These are phyloP conservation scores for Himalopsyche kuldschensis DNA, from an alignment of 2,888 invertebrate genomes.

Conservation along the genomic window DNA sequence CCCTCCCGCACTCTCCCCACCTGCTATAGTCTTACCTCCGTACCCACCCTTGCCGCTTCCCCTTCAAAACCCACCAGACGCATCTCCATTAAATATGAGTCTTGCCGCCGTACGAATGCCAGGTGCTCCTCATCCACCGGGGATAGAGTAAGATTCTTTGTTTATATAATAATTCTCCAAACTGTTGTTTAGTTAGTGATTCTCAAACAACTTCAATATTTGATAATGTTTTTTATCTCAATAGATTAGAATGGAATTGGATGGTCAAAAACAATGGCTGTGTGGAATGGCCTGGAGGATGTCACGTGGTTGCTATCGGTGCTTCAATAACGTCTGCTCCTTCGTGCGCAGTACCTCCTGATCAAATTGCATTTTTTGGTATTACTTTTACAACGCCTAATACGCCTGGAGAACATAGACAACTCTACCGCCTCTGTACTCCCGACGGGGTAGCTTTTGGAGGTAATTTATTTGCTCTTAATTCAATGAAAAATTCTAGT, in stretches of 20 bases:
- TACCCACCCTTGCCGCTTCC: not conserved
- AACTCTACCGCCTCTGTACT: constrained; percentile 89
- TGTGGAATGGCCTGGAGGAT: constrained; percentile 85
- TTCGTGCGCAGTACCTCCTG: not conserved
- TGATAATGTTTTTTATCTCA: too few species aligned
- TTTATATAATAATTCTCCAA: not conserved
- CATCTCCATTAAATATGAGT: not conserved
- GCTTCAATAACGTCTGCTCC: constrained; percentile 55
- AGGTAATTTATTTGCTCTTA: constrained; percentile 61
- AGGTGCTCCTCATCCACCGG: constrained; percentile 2
- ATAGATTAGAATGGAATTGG: constrained; percentile 83
- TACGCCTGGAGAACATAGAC: constrained; percentile 74
- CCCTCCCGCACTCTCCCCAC: constrained; percentile 48
- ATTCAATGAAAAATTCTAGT: constrained; percentile 41
- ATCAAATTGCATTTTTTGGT: not conserved
- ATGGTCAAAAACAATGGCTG: constrained; percentile 84
- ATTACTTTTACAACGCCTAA: constrained; percentile 48
- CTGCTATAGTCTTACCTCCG: not conserved
- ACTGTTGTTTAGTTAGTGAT: not conserved
- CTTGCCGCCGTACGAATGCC: not conserved
- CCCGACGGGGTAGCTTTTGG: constrained; percentile 89
- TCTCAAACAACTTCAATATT: not conserved
- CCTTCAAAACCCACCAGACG: not conserved
- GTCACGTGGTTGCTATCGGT: constrained; percentile 74
- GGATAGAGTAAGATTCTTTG: constrained; percentile 12